A percentile compares a stretch with the other conserved stretches of the same genome.
Evolutionary conservation across 2,113 vertebrate genomes (phyloP).

Genomic region (Campylomormyrus numenius): DNA sequence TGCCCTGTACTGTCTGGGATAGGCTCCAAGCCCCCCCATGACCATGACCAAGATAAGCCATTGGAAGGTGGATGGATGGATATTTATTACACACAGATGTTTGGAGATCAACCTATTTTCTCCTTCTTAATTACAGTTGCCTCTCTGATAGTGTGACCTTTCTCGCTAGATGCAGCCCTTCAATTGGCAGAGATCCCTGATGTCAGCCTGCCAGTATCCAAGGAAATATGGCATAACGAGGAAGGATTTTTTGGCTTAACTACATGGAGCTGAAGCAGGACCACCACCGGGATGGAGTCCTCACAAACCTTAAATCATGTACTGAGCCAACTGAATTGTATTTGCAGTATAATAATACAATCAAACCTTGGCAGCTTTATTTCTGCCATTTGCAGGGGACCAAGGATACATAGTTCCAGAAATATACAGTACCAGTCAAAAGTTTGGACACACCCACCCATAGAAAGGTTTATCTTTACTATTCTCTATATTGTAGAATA

Average conservation of each 20-base stretch:
- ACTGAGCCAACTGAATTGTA: neutral
- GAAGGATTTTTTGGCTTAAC: neutral
- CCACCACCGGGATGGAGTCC: neutral
- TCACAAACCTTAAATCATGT: neutral
- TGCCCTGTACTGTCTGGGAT: neutral
- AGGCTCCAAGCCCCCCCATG: neutral
- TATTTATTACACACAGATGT: neutral
- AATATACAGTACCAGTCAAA: neutral
- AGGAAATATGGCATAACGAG: neutral
- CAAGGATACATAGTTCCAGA: neutral
- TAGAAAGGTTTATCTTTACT: neutral
- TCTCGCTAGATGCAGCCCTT: neutral
- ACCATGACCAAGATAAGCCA: neutral
- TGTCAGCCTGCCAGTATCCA: neutral
- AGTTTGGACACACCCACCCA: neutral
- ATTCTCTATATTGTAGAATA: neutral
- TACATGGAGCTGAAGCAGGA: neutral
- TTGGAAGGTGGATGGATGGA: neutral
- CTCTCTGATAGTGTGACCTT: neutral
- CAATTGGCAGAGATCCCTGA: neutral
- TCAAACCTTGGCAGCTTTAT: neutral
- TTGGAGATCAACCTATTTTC: neutral
- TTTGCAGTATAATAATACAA: neutral
- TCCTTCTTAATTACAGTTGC: neutral
- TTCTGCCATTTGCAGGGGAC: neutral